phyloP scores from a whole-genome alignment of 1,140 invertebrate species.

The Meloidogyne chitwoodi region DNA sequence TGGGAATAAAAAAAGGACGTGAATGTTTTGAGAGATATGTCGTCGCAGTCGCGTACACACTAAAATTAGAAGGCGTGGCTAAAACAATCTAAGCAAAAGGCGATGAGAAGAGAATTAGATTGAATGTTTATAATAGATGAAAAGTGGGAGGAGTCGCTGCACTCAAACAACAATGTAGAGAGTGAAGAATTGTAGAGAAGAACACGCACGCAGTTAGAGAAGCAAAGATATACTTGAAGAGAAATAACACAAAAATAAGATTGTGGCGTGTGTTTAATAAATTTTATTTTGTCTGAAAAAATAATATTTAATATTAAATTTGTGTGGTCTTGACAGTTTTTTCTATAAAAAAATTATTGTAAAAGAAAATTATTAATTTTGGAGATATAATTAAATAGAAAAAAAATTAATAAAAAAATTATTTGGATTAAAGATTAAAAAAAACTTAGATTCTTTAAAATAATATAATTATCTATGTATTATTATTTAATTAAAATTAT shows the following conservation, averaged over 20 bases:
- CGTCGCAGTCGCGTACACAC: neutral
- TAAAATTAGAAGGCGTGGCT: neutral
- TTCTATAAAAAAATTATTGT: too few relatives aligned
- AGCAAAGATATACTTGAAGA: neutral
- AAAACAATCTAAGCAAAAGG: neutral
- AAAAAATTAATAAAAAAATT: too few relatives aligned
- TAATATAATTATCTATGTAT: too few relatives aligned
- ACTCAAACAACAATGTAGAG: neutral
- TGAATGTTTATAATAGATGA: neutral
- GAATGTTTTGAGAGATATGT: neutral
- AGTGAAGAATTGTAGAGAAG: neutral
- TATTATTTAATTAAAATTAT: too few relatives aligned
- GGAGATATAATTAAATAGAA: too few relatives aligned
- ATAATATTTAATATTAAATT: neutral
- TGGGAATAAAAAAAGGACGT: neutral
- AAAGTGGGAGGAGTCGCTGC: neutral
- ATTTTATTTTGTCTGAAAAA: neutral
- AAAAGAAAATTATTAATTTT: too few relatives aligned
- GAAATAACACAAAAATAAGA: neutral
- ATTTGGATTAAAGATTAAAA: too few relatives aligned
- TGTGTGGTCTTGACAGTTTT: neutral
- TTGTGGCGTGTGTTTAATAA: neutral
- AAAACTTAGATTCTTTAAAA: too few relatives aligned
- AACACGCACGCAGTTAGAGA: neutral
- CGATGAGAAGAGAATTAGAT: neutral